Percentiles rank a stretch among this genome's conserved stretches.
Conservation (phyloP, 1,140 invertebrate genomes). For the Nomia melanderi region DNA sequence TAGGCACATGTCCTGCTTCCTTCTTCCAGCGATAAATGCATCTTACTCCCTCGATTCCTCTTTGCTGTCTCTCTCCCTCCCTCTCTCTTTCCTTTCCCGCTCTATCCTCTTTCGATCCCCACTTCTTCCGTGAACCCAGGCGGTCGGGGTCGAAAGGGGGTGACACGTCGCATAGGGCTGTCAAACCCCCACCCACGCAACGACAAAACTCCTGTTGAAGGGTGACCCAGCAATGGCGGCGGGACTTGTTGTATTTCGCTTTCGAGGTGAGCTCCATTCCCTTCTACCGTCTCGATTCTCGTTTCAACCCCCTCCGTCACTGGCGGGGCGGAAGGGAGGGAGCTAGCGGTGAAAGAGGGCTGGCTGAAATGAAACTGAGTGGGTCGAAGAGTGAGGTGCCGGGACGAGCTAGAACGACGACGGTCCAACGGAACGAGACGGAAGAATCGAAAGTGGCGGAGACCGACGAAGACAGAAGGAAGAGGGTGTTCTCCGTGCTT, state of each 20-base stretch:
- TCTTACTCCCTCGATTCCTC: background rate
- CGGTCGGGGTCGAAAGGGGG: slow-evolving; percentile 50
- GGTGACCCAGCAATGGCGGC: slow-evolving; percentile 80
- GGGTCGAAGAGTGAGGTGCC: slow-evolving; percentile 14
- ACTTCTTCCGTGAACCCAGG: slow-evolving; percentile 1
- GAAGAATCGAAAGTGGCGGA: slow-evolving; percentile 19
- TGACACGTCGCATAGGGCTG: slow-evolving; percentile 55
- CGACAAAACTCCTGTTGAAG: slow-evolving; percentile 76
- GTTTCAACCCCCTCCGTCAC: slow-evolving; percentile 39
- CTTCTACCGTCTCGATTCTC: slow-evolving; percentile 68
- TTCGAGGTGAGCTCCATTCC: slow-evolving; percentile 63
- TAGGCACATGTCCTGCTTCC: background rate
- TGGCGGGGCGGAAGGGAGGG: background rate
- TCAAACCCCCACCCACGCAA: slow-evolving; percentile 56
- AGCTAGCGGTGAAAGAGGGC: slow-evolving; percentile 14
- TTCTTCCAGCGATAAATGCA: background rate
- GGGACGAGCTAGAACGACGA: background rate
- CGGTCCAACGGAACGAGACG: slow-evolving; percentile 20
- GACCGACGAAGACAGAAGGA: slow-evolving; percentile 37
- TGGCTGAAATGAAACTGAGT: slow-evolving; percentile 41
- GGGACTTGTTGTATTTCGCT: slow-evolving; percentile 80
- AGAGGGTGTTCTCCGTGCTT: slow-evolving; percentile 6
- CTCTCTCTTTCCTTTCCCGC: no score
- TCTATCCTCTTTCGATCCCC: background rate
- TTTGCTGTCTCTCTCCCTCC: background rate